Evolutionary conservation across 2,888 invertebrate species (phyloP), one percentile per base, ranked within the genome.

Genomic region (Dicranocentrus wangi): DNA sequence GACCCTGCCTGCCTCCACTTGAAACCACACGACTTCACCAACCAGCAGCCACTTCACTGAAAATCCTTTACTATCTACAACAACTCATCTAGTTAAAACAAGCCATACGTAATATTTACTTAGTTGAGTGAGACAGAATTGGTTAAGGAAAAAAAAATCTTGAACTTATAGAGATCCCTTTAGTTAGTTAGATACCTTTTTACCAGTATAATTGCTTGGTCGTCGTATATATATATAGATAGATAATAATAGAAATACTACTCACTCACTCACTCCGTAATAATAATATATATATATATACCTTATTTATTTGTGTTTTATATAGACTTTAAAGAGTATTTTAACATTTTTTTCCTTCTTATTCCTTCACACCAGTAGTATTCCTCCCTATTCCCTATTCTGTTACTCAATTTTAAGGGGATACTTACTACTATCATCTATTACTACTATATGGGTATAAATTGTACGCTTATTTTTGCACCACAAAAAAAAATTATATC

Each of bases 71-170:
- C 43, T 43, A 15, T 23, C 32, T 69, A 32, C 55, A 19, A 32
- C 55, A 19, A 70, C 19, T 43, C 25, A 58, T 25, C 58, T 58
- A 58, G 23, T 27, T 58, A 58, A 21, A 58, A 25, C 27, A 25
- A 58, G 58, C 58, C 58, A 58, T 58, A 58, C 58, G 70, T 71
- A 71, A 71, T 71, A 71, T 71, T 71, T 71, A 71, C 70, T 71
- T 71, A 71, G 70, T 60, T 71, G 70, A 71, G 70, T 71, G 70
- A 71, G 70, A 71, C 70, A 60, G 58, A 71, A 25, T 43, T 71
- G 58, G 58, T 58, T 15, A 58, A 23, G 23, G 5, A 47, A 58
- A 27, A 21, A 47, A 47, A 58, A 25, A 23, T 58, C 58, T 23
- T 58, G 23, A 58, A 58, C 47, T 47, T 47, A 47, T 47, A 47